These are phyloP conservation scores for Dermolepida albohirtum DNA, from an alignment of 2,888 invertebrate genomes.

Conservation along the genomic window DNA sequence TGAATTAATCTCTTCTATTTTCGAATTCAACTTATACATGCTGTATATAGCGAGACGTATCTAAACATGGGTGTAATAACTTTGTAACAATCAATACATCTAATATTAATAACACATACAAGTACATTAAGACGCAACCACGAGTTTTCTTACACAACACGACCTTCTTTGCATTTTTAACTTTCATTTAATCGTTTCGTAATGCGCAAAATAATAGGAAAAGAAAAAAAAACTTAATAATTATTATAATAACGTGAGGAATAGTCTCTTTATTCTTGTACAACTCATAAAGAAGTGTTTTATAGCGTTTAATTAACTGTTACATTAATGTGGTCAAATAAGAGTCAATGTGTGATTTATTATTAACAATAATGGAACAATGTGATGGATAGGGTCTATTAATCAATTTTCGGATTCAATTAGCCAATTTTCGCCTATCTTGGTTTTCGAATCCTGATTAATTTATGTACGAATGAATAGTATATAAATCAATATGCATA, in stretches of 20 bases:
- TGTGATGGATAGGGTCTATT: slow-evolving; percentile 11
- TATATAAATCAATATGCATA: slow-evolving; percentile 5
- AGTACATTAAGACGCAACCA: slow-evolving; percentile 1
- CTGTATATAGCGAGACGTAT: no score
- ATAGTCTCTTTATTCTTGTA: slow-evolving; percentile 3
- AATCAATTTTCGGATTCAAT: slow-evolving; percentile 21
- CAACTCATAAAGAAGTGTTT: slow-evolving; percentile 10
- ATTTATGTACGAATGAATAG: slow-evolving; percentile 12
- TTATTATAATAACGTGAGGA: neutral
- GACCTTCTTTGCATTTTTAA: slow-evolving; percentile 7
- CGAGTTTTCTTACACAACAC: slow-evolving; percentile 18
- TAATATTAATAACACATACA: neutral
- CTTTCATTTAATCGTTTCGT: slow-evolving; percentile 1
- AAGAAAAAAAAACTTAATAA: neutral
- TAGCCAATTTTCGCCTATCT: slow-evolving; percentile 9
- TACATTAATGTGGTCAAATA: slow-evolving; percentile 17
- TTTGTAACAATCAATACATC: no score
- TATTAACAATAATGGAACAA: slow-evolving; percentile 18
- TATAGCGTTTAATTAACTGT: slow-evolving; percentile 15
- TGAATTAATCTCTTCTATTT: no score
- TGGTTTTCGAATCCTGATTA: slow-evolving; percentile 14
- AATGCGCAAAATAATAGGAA: neutral
- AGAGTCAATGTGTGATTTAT: slow-evolving; percentile 16
- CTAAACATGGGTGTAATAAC: no score
- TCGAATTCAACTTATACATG: no score